Percentiles rank a stretch among this genome's conserved stretches.
phyloP scores from a whole-genome alignment of 2,888 invertebrate genomes.

The Chaitophorus viminalis region DNA sequence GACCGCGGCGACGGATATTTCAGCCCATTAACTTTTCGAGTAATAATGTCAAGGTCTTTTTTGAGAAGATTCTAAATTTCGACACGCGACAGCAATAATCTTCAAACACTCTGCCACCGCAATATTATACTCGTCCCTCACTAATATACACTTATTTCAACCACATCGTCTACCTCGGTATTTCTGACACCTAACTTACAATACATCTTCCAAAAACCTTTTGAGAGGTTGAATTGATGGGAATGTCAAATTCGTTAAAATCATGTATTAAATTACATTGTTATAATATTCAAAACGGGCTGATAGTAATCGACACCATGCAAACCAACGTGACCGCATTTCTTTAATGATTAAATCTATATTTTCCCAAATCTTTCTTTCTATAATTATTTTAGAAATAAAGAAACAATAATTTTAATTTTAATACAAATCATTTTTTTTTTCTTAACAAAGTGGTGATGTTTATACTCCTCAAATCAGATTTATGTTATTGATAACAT shows the following conservation, averaged over 20 bases:
- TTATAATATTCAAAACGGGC: not conserved
- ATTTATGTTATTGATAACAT: not conserved
- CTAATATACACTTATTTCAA: slow-evolving; percentile 38
- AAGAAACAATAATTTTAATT: not conserved
- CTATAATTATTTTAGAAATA: not conserved
- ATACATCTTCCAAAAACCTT: not conserved
- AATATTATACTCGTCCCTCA: not conserved
- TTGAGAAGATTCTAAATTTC: slow-evolving; percentile 49
- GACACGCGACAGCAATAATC: slow-evolving; percentile 50
- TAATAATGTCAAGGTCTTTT: slow-evolving; percentile 58
- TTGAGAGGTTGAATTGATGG: not conserved
- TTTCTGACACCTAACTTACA: slow-evolving; percentile 38
- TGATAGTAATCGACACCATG: not conserved
- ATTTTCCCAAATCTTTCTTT: not conserved
- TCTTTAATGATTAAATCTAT: not conserved
- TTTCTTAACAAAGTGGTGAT: not conserved
- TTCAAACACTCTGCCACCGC: slow-evolving; percentile 11
- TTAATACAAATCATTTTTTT: not conserved
- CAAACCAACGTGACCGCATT: not conserved
- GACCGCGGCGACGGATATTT: slow-evolving; percentile 59
- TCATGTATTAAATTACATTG: not conserved
- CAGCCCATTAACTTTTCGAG: slow-evolving; percentile 51
- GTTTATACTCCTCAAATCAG: not conserved
- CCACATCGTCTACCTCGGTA: not conserved
- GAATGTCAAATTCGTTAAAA: slow-evolving; percentile 30